Percentiles rank a stretch among this genome's conserved stretches.
phyloP scores from a whole-genome alignment of 2,113 vertebrate genomes.

The Setophaga petechia region DNA sequence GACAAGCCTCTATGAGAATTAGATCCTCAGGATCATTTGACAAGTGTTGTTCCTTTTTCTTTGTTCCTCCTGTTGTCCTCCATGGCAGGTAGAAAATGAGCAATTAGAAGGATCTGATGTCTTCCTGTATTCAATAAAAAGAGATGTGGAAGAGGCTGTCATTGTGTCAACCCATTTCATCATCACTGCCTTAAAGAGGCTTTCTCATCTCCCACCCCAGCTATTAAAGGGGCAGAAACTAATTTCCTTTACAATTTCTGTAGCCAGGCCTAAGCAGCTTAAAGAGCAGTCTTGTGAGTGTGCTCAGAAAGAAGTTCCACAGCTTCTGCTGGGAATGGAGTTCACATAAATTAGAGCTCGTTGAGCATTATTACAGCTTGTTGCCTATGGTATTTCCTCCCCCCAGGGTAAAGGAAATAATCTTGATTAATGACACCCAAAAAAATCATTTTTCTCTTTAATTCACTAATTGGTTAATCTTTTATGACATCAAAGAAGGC shows the following conservation, averaged over 20 bases:
- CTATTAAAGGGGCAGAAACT: constrained; percentile 24
- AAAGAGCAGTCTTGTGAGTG: neutral
- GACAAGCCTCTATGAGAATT: constrained; percentile 30
- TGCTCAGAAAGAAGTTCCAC: neutral
- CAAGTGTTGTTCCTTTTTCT: constrained; percentile 43
- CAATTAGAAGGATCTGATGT: constrained; percentile 70
- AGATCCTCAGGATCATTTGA: constrained; percentile 56
- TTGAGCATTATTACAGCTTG: constrained; percentile 52
- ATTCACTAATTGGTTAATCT: constrained; percentile 65
- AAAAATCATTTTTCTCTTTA: constrained; percentile 49
- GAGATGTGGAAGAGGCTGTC: constrained; percentile 63
- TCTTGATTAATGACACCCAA: constrained; percentile 59
- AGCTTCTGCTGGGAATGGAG: constrained; percentile 11
- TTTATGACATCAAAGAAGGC: constrained; percentile 54
- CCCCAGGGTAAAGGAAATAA: constrained; percentile 58
- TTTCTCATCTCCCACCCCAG: neutral
- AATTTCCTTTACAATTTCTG: constrained; percentile 8
- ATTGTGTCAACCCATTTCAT: constrained; percentile 65
- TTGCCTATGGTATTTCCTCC: constrained; percentile 60
- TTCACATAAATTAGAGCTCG: constrained; percentile 49
- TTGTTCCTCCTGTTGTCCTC: constrained; percentile 62
- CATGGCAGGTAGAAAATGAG: constrained; percentile 66
- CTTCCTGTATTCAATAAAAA: constrained; percentile 39
- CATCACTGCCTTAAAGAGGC: constrained; percentile 38
- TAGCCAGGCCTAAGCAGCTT: neutral